Evolutionary conservation across 2,797 vertebrate species (phyloP), one percentile per base, ranked within the genome.

Genomic region (Carduelis carduelis): DNA sequence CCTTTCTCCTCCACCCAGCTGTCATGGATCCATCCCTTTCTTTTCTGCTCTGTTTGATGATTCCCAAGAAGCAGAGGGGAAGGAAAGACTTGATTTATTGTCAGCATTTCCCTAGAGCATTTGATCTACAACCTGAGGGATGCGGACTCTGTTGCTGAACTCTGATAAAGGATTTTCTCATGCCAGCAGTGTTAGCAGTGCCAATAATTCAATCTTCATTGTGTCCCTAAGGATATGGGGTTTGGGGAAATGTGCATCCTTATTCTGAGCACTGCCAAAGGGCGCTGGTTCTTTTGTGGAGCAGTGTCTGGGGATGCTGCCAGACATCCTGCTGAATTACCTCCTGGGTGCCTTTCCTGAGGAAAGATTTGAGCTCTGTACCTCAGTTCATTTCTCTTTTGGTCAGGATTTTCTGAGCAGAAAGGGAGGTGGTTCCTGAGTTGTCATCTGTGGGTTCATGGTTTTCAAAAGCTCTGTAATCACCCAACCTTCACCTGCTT

Each of bases 401-500:
- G 17, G 41, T 64, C 19, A 50, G 60, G 19, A 34, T 83, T 87
- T 85, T 71, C 72, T 57, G 41, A 83, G 53, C n/a, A 64, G 71
- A 55, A 80, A 21, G 53, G 41, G 69, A 37, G 27, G 57, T 34
- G n/a, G 37, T 60, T 76, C 64, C 34, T 0, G 0, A 55, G 12
- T 8, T 6, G 6, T 41, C n/a, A 52, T 32, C 44, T 59, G 4
- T 55, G 64, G 21, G n/a, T 60, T 72, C 6, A 4, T 3, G 1
- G 12, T 52, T 65, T 63, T 55, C 30, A n/a, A 59, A 50, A 89
- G 26, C n/a, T 7, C 6, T 49, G 12, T 76, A 14, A 7, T 9
- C n/a, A 28, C 23, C 71, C 50, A 50, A 2, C 32, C 27, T 7
- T 10, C 0, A 0, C 34, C 32, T 32, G 24, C n/a, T 37, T 44